Evolutionary conservation across 2,888 invertebrate species (phyloP), one percentile per base, ranked within the genome.

Genomic region (Ochropleura leucogaster): DNA sequence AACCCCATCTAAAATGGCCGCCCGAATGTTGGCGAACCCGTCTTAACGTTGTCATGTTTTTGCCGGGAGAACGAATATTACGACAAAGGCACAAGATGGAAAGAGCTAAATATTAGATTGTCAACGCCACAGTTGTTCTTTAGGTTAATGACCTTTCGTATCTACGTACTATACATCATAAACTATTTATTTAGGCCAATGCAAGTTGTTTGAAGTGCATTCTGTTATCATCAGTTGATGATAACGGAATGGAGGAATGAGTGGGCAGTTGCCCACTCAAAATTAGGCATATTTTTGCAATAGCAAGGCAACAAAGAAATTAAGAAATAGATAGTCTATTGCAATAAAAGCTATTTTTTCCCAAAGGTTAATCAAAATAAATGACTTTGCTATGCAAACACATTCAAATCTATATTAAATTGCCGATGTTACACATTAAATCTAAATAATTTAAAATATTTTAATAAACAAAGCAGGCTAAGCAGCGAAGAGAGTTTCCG

Each of bases 381-480:
- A 63, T 70, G 14, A 55, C 9, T 57, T 7, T 57, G 18, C 16
- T 20, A 74, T 62, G 79, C 68, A 65, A 79, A 79, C 55, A 55
- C 14, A 66, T 78, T 78, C 8, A 59, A 72, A 49, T 51, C 7
- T 30, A 40, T 10, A 63, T 44, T 40, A 20, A 46, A 42, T 63
- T 57, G 42, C 4, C n/a, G n/a, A 47, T 55, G 18, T 30, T 8
- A n/a, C 7, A 63, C 6, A 40, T 30, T 46, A 7, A 42, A 64
- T 59, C n/a, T n/a, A 9, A 55, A 20, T 68, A 12, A 53, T 74
- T 46, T 57, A 6, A 30, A 66, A 67, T 62, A 66, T 57, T 42
- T 75, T 53, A 44, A 0, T 12, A 46, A 51, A 49, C 68, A 68
- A 75, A 57, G 14, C 49, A 51, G 49, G 42, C 12, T 55, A 65